A percentile compares a stretch with the other conserved stretches of the same genome.
These are phyloP conservation scores for Pseudomugil gertrudae DNA, from an alignment of 2,797 vertebrate species.

Conservation along the genomic window DNA sequence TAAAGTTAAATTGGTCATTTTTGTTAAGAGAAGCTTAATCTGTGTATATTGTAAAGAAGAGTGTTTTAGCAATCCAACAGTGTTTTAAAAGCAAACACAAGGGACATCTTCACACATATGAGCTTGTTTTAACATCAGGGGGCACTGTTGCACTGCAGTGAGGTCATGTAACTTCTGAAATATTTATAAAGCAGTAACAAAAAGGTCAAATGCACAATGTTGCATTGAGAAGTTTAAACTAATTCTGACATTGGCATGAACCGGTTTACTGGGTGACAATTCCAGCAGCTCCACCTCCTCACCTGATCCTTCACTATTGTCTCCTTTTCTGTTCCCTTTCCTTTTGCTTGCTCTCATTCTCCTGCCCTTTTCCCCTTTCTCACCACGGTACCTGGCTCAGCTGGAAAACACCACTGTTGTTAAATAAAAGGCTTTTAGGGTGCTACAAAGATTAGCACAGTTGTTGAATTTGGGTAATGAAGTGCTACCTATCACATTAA, in stretches of 20 bases:
- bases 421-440: conserved; percentile 38
- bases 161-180: conserved; percentile 8
- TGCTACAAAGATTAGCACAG: conserved; percentile 34
- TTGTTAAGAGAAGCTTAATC: neutral
- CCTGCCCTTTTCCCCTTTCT: conserved; percentile 54
- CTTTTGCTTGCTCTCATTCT: conserved; percentile 13
- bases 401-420: conserved; percentile 46
- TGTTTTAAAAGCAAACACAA: conserved; percentile 4
- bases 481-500: conserved; percentile 46
- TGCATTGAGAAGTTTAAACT: conserved; percentile 58
- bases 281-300: conserved; percentile 65
- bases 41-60: neutral
- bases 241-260: conserved; percentile 60
- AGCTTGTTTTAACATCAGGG: conserved; percentile 43
- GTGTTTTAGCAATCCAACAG: neutral
- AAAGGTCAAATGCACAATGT: conserved; percentile 43
- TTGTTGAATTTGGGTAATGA: conserved; percentile 65
- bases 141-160: conserved; percentile 67
- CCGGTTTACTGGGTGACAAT: conserved; percentile 38
- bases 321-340: conserved; percentile 26
- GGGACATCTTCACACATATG: neutral
- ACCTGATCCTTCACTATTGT: conserved; percentile 63
- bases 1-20: neutral
- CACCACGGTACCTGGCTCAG: conserved; percentile 52
- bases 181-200: conserved; percentile 30